phyloP scores from a whole-genome alignment of 2,113 vertebrate genomes.

The Scomber colias region DNA sequence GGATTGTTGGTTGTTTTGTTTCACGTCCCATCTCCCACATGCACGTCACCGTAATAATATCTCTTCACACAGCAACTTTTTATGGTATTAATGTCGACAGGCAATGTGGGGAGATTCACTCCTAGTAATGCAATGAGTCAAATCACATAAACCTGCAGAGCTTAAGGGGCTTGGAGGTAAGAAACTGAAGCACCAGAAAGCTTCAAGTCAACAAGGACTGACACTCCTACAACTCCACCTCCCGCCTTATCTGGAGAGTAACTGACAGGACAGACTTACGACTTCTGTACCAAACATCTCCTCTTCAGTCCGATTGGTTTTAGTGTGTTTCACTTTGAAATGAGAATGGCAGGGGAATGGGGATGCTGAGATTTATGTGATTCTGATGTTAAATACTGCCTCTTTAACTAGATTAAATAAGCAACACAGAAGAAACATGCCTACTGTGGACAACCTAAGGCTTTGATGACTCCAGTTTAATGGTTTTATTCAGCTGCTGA shows the following conservation, averaged over 20 bases:
- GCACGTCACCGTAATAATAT: neutral
- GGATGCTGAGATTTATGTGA: neutral
- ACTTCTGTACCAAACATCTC: neutral
- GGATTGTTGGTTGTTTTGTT: neutral
- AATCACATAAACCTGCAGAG: slow-evolving; percentile 21
- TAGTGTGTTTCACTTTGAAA: slow-evolving; percentile 8
- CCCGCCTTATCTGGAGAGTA: neutral
- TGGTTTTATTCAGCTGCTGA: neutral
- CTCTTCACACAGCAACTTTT: neutral
- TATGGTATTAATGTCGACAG: neutral
- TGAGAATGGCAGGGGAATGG: neutral
- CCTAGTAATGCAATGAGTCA: neutral
- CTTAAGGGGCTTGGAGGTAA: slow-evolving; percentile 23
- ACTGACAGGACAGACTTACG: neutral
- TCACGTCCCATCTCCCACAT: neutral
- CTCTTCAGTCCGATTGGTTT: slow-evolving; percentile 7
- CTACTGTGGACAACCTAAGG: neutral
- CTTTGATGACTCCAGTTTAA: neutral
- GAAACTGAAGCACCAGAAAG: slow-evolving; percentile 24
- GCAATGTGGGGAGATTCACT: slow-evolving; percentile 6
- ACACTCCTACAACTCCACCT: neutral
- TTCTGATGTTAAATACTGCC: neutral
- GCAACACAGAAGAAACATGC: neutral
- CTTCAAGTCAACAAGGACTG: slow-evolving; percentile 13
- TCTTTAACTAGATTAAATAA: neutral